These are phyloP conservation scores for Acanthurus tractus DNA, from an alignment of 2,797 vertebrate species.

Conservation along the genomic window DNA sequence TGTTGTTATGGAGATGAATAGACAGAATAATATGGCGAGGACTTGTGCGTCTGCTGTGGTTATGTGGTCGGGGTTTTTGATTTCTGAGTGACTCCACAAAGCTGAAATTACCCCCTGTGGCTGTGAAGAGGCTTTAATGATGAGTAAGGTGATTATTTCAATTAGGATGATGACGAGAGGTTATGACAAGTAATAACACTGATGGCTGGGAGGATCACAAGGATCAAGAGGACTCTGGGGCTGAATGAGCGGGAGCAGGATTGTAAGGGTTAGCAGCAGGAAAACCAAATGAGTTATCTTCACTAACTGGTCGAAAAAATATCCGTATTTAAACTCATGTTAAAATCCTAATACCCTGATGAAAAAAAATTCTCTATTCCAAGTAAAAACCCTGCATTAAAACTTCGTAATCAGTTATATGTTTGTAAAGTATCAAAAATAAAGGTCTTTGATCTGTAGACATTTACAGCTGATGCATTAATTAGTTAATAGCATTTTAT, in stretches of 20 bases:
- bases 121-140: slow-evolving; percentile 13
- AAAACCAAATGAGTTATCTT: neutral
- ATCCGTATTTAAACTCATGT: neutral
- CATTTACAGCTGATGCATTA: neutral
- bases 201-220: slow-evolving; percentile 4
- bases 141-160: slow-evolving; percentile 28
- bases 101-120: slow-evolving; percentile 15
- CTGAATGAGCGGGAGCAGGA: neutral
- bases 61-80: slow-evolving; percentile 27
- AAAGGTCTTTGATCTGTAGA: neutral
- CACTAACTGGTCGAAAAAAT: neutral
- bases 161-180: slow-evolving; percentile 25
- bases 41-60: slow-evolving; percentile 14
- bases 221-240: slow-evolving; percentile 3
- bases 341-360: neutral
- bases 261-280: neutral
- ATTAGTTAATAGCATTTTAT: neutral
- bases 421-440: neutral
- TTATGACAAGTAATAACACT: slow-evolving; percentile 1
- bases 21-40: slow-evolving; percentile 10
- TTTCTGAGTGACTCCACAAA: slow-evolving; percentile 21
- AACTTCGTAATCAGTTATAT: neutral
- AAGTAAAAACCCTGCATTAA: neutral
- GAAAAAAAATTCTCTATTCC: neutral
- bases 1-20: slow-evolving; percentile 56